Conservation (phyloP, 2,888 invertebrate genomes). For the Leptinotarsa juncta region DNA sequence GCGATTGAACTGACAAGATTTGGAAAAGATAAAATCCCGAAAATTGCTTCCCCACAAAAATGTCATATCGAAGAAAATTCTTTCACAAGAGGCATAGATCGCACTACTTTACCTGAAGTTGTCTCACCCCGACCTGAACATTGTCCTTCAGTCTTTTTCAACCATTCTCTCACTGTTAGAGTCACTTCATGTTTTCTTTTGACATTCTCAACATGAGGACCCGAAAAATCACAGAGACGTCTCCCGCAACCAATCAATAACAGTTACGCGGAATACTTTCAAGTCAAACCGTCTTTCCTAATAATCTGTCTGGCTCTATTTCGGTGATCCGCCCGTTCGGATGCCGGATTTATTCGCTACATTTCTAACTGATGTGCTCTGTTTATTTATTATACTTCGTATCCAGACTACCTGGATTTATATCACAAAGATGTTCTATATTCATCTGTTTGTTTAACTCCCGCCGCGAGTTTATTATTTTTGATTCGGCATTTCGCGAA, state of each 20-base stretch:
- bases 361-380: conserved; percentile 37
- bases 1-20: no score
- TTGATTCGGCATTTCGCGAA: conserved; percentile 8
- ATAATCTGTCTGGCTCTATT: conserved; percentile 25
- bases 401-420: conserved; percentile 37
- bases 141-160: no score
- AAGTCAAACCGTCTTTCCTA: not conserved
- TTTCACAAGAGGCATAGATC: no score
- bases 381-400: conserved; percentile 43
- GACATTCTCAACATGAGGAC: no score
- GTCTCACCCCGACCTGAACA: no score
- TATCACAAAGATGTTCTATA: conserved; percentile 27
- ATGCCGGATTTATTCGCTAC: conserved; percentile 37
- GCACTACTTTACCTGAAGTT: no score
- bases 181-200: no score
- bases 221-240: not conserved
- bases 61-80: no score
- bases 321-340: conserved; percentile 22
- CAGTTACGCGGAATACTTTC: not conserved
- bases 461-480: conserved; percentile 10
- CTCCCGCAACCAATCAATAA: not conserved
- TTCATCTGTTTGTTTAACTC: conserved; percentile 13
- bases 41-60: no score
- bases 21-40: no score
- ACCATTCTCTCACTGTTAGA: no score